Evolutionary conservation across 2,797 vertebrate species (phyloP).

Genomic region (Catharus ustulatus): DNA sequence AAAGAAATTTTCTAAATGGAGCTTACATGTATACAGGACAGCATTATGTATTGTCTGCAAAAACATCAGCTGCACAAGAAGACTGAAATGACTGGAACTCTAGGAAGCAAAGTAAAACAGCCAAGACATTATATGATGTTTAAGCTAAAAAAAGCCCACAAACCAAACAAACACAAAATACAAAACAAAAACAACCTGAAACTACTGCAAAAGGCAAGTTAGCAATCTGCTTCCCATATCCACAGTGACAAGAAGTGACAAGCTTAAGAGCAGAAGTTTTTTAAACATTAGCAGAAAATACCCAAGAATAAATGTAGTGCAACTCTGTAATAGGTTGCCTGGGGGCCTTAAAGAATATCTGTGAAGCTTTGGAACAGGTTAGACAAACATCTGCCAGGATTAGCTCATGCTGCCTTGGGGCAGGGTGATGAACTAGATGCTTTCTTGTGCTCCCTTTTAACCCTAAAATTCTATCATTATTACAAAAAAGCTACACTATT

Average conservation of each 20-base stretch:
- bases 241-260: slow-evolving; percentile 10
- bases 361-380: slow-evolving; percentile 50
- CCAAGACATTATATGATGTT: not conserved
- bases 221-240: slow-evolving; percentile 11
- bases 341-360: slow-evolving; percentile 32
- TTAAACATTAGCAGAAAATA: slow-evolving; percentile 8
- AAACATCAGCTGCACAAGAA: not conserved
- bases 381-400: slow-evolving; percentile 56
- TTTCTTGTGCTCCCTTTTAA: slow-evolving; percentile 19
- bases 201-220: slow-evolving; percentile 7
- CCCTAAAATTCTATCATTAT: slow-evolving; percentile 3
- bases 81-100: not conserved
- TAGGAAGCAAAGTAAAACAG: not conserved
- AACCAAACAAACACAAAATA: not conserved
- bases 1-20: not conserved
- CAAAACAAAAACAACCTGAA: not conserved
- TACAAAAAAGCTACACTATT: not conserved
- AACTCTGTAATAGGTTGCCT: slow-evolving; percentile 23
- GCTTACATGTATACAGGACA: not conserved
- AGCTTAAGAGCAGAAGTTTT: not conserved
- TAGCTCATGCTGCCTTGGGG: slow-evolving; percentile 51
- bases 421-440: slow-evolving; percentile 43
- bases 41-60: not conserved
- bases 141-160: not conserved
- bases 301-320: slow-evolving; percentile 2